phyloP scores from a whole-genome alignment of 2,113 vertebrate genomes.

The Protobothrops mucrosquamatus region DNA sequence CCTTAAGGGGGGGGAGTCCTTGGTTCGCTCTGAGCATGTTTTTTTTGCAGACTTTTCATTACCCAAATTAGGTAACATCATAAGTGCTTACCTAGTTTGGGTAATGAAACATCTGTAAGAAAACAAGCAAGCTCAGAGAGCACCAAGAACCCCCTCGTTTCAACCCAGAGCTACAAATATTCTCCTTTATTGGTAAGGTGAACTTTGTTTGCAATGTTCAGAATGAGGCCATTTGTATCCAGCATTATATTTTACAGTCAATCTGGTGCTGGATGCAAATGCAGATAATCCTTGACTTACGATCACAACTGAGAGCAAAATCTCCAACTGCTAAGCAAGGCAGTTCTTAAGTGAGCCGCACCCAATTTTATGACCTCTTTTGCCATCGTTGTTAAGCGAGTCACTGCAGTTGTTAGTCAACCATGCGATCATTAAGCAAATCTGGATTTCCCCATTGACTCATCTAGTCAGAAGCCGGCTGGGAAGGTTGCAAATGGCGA shows the following conservation, averaged over 20 bases:
- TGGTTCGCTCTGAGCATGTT: not conserved
- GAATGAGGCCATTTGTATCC: not conserved
- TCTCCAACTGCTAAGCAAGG: not conserved
- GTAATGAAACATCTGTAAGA: too few species aligned
- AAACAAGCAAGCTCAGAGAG: not conserved
- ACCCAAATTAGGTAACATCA: not conserved
- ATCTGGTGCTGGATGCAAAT: not conserved
- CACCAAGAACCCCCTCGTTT: not conserved
- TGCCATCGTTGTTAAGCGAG: too few species aligned
- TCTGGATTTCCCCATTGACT: not conserved
- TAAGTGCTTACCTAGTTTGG: not conserved
- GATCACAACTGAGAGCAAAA: not conserved
- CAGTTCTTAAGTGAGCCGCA: not conserved
- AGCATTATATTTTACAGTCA: not conserved
- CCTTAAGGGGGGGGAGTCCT: not conserved
- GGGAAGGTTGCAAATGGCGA: not conserved
- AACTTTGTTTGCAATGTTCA: not conserved
- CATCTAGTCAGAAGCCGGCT: not conserved
- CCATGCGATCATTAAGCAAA: not conserved
- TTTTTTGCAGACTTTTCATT: not conserved
- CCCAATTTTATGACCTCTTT: too few species aligned
- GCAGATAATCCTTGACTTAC: not conserved
- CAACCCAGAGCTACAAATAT: not conserved
- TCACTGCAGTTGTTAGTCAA: not conserved
- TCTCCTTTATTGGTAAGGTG: not conserved